phyloP scores from a whole-genome alignment of 2,797 vertebrate species.

The Sciaenops ocellatus region DNA sequence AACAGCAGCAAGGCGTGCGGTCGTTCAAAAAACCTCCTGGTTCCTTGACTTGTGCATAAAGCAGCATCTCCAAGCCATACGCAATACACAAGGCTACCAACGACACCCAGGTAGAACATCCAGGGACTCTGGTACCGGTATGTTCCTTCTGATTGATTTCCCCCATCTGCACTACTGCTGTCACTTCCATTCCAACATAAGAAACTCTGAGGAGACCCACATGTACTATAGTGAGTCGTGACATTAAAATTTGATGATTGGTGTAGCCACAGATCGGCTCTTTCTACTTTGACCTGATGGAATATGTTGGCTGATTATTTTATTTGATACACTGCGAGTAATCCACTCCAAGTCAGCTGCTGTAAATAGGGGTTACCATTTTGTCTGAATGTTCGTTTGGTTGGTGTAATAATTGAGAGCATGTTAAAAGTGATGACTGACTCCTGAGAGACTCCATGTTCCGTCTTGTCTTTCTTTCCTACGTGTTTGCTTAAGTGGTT shows the following conservation, averaged over 20 bases:
- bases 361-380: conserved; percentile 65
- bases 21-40: conserved; percentile 26
- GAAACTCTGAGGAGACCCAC: conserved; percentile 29
- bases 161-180: conserved; percentile 53
- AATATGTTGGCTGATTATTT: conserved; percentile 44
- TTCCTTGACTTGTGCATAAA: conserved; percentile 65
- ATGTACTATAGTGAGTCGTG: conserved; percentile 37
- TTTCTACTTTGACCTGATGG: conserved; percentile 46
- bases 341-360: conserved; percentile 50
- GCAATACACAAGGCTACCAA: conserved; percentile 58
- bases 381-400: conserved; percentile 65
- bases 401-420: conserved; percentile 70
- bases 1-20: conserved; percentile 41
- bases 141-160: conserved; percentile 36
- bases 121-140: conserved; percentile 38
- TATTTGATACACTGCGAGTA: conserved; percentile 37
- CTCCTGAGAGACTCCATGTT: conserved; percentile 50
- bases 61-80: conserved; percentile 79
- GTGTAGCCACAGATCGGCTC: conserved; percentile 14
- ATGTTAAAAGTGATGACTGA: conserved; percentile 70
- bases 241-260: neutral
- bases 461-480: conserved; percentile 41
- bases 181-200: conserved; percentile 61
- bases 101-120: conserved; percentile 52
- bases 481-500: conserved; percentile 28